Evolutionary conservation across 2,113 vertebrate species (phyloP).

Genomic region (Gallinago paraguaiae): DNA sequence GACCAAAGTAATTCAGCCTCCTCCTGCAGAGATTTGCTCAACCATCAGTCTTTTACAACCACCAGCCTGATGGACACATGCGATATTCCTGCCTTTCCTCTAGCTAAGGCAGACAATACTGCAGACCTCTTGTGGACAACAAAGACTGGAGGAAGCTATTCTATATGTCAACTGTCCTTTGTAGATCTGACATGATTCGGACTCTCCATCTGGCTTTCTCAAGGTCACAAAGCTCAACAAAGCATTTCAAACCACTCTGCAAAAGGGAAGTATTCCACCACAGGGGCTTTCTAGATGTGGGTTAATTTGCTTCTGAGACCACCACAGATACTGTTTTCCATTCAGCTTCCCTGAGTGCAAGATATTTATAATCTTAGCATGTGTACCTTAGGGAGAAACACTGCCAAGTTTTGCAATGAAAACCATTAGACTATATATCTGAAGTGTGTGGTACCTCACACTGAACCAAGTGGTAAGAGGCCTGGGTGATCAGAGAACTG

Average conservation of each 20-base stretch:
- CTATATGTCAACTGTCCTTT: neutral
- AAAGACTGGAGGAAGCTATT: neutral
- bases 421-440: neutral
- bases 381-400: neutral
- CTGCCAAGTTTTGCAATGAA: neutral
- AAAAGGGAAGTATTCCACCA: neutral
- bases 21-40: neutral
- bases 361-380: neutral
- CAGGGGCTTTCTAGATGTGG: neutral
- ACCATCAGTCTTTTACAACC: neutral
- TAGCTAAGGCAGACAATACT: neutral
- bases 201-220: neutral
- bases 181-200: neutral
- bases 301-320: constrained; percentile 6
- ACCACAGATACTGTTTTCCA: neutral
- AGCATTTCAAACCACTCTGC: neutral
- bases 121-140: neutral
- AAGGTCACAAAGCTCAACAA: neutral
- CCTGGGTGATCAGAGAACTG: neutral
- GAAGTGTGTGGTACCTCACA: neutral
- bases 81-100: neutral
- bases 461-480: neutral
- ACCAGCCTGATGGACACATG: neutral
- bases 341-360: neutral
- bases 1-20: neutral